These are phyloP conservation scores for Margaritifera margaritifera DNA, from an alignment of 2,888 invertebrate species.

Conservation along the genomic window DNA sequence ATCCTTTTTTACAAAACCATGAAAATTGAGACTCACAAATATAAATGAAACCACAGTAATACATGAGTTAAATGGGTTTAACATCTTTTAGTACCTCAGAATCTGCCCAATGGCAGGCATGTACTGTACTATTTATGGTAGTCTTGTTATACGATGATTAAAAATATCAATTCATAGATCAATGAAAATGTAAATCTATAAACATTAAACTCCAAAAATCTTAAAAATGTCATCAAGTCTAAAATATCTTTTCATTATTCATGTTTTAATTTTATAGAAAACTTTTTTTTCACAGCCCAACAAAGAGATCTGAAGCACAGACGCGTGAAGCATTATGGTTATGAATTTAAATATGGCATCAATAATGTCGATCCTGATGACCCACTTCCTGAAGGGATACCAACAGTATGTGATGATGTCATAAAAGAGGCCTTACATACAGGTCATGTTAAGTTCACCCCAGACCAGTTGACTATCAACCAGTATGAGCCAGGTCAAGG, in stretches of 20 bases:
- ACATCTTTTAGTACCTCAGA: too few species aligned
- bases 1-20: too few species aligned
- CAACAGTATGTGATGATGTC: conserved; percentile 80
- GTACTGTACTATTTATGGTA: too few species aligned
- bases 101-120: too few species aligned
- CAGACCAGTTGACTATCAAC: conserved; percentile 74
- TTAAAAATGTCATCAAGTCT: too few species aligned
- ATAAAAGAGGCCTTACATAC: conserved; percentile 77
- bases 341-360: conserved; percentile 89
- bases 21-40: too few species aligned
- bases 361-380: conserved; percentile 86
- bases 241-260: background rate
- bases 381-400: conserved; percentile 81
- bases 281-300: conserved; percentile 27
- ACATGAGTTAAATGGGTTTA: too few species aligned
- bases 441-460: conserved; percentile 62
- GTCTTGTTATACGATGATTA: too few species aligned
- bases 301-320: conserved; percentile 80
- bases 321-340: conserved; percentile 92
- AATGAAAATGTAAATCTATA: too few species aligned
- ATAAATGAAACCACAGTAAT: too few species aligned
- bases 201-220: too few species aligned
- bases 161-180: too few species aligned
- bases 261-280: background rate
- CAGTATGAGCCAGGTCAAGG: conserved; percentile 75